phyloP scores from a whole-genome alignment of 2,113 vertebrate species.

The Hirundichthys speculiger region DNA sequence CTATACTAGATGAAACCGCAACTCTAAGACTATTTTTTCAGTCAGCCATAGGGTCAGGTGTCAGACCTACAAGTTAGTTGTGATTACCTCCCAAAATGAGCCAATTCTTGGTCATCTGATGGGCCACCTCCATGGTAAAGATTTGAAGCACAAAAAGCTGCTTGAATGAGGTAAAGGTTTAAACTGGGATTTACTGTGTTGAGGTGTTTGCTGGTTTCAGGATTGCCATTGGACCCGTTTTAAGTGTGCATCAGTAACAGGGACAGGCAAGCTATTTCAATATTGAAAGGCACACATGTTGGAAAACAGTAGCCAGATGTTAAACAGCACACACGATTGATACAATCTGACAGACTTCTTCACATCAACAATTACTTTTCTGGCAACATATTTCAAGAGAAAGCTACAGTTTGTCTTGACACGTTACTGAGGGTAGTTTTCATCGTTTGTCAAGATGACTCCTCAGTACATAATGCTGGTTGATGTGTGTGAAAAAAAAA shows the following conservation, averaged over 20 bases:
- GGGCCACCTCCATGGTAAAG: no score
- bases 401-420: constrained; percentile 1
- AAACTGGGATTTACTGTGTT: background rate
- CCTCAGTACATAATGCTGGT: background rate
- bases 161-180: background rate
- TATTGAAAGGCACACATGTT: background rate
- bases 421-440: constrained; percentile 2
- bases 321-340: constrained; percentile 1
- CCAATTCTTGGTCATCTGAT: no score
- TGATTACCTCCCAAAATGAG: no score
- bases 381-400: constrained; percentile 10
- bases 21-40: no score
- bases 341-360: no score
- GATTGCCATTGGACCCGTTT: background rate
- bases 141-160: background rate
- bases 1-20: no score
- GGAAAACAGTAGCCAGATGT: no score
- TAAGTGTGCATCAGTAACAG: background rate
- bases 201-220: no score
- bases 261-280: background rate
- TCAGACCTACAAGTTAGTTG: no score
- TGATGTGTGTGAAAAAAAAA: background rate
- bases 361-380: constrained; percentile 7
- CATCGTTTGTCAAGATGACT: background rate
- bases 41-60: no score